Conservation (phyloP, 2,888 invertebrate species). For the Drosophila flavopinicola region DNA sequence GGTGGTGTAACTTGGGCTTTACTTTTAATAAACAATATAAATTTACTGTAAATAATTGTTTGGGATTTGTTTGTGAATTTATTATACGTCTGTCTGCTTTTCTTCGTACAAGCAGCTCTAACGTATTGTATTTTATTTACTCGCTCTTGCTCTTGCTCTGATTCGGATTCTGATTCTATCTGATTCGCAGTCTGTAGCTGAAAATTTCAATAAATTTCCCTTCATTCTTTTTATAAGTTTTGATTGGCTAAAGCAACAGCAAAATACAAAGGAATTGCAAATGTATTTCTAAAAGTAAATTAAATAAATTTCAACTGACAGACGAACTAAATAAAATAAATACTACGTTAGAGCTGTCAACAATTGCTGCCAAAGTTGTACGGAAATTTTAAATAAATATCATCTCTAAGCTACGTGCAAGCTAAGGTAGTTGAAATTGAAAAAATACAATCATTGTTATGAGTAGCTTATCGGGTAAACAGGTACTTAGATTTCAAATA, state of each 20-base stretch:
- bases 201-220: constrained; percentile 31
- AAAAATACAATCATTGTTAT: neutral
- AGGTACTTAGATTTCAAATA: too few species aligned
- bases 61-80: constrained; percentile 66
- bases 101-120: neutral
- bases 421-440: too few species aligned
- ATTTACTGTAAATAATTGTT: constrained; percentile 79
- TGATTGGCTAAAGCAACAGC: constrained; percentile 34
- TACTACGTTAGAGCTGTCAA: constrained; percentile 7
- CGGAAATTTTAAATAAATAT: neutral
- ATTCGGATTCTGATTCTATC: constrained; percentile 17
- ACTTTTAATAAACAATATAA: constrained; percentile 77
- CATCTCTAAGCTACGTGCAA: too few species aligned
- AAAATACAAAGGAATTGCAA: constrained; percentile 16
- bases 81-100: constrained; percentile 30
- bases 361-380: neutral
- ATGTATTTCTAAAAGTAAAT: neutral
- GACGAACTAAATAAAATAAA: constrained; percentile 6
- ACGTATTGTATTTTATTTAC: constrained; percentile 16
- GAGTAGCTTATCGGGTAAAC: too few species aligned
- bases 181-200: constrained; percentile 7
- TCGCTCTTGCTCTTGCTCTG: neutral
- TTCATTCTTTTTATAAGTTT: constrained; percentile 33
- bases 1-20: constrained; percentile 40
- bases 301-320: constrained; percentile 5